These are phyloP conservation scores for Nothobranchius furzeri DNA, from an alignment of 2,113 vertebrate species.

Conservation along the genomic window DNA sequence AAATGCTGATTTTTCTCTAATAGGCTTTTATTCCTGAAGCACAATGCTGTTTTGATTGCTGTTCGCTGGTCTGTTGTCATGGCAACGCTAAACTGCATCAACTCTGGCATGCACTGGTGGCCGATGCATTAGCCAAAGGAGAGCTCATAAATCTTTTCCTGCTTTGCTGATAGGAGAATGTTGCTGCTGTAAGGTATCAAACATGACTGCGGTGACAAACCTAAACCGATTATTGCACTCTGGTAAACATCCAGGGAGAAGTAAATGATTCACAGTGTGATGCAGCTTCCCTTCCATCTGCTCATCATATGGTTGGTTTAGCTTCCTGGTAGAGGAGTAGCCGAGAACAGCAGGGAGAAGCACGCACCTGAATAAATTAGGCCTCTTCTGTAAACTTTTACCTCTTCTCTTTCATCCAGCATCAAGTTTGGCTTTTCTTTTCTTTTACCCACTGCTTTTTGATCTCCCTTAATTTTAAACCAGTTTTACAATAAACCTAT, in stretches of 20 bases:
- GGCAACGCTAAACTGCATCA: conserved; percentile 27
- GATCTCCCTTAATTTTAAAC: too few relatives aligned
- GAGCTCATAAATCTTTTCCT: not conserved
- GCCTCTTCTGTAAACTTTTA: not conserved
- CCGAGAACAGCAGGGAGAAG: conserved; percentile 1
- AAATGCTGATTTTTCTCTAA: not conserved
- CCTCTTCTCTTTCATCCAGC: not conserved
- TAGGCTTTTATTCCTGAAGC: not conserved
- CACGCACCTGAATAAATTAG: conserved; percentile 4
- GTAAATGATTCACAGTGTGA: not conserved
- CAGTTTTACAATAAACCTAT: too few relatives aligned
- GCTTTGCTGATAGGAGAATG: not conserved
- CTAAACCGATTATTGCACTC: not conserved
- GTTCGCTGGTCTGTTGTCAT: conserved; percentile 27
- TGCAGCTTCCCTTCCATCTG: not conserved
- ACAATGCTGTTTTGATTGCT: conserved; percentile 3
- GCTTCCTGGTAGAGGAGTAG: conserved; percentile 7
- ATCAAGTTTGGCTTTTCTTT: not conserved
- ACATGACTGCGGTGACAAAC: not conserved
- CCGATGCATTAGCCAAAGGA: not conserved
- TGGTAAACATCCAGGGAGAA: not conserved
- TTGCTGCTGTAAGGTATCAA: not conserved
- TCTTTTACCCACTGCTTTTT: too few relatives aligned
- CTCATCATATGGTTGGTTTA: conserved; percentile 3
- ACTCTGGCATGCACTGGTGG: not conserved